A percentile compares a stretch with the other conserved stretches of the same genome.
Conservation (phyloP, 2,113 vertebrate genomes). For the Isurus oxyrinchus region DNA sequence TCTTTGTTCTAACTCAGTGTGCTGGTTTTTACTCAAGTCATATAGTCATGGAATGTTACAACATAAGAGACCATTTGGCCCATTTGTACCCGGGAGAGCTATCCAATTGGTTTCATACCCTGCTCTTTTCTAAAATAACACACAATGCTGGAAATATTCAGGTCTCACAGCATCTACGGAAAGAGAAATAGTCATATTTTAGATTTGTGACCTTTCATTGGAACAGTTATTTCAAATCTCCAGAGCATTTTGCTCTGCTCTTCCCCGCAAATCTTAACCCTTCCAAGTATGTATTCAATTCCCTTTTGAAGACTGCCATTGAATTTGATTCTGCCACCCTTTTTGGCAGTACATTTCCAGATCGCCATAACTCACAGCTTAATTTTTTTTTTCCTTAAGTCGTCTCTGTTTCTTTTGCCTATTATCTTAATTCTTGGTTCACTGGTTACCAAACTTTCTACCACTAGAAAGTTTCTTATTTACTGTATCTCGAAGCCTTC, state of each 20-base stretch:
- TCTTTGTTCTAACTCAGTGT: no score
- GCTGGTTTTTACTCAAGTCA: neutral
- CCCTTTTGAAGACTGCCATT: neutral
- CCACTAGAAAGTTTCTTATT: neutral
- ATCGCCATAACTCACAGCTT: neutral
- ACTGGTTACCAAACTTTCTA: neutral
- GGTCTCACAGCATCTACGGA: neutral
- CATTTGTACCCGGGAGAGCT: neutral
- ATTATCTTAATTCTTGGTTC: neutral
- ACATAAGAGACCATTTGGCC: neutral
- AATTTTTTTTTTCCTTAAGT: neutral
- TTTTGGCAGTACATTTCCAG: neutral
- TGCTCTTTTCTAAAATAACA: no score
- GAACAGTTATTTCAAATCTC: neutral
- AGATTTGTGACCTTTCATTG: neutral
- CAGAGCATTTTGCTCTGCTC: neutral
- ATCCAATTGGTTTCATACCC: neutral
- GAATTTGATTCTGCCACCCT: neutral
- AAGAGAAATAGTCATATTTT: neutral
- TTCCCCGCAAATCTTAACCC: neutral
- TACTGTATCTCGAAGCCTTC: neutral
- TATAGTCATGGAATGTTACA: neutral
- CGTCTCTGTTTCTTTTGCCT: neutral
- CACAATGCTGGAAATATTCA: neutral
- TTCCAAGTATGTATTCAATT: neutral